Evolutionary conservation across 1,140 invertebrate genomes (phyloP), one percentile per base, ranked within the genome.

Genomic region (Solenopsis invicta): DNA sequence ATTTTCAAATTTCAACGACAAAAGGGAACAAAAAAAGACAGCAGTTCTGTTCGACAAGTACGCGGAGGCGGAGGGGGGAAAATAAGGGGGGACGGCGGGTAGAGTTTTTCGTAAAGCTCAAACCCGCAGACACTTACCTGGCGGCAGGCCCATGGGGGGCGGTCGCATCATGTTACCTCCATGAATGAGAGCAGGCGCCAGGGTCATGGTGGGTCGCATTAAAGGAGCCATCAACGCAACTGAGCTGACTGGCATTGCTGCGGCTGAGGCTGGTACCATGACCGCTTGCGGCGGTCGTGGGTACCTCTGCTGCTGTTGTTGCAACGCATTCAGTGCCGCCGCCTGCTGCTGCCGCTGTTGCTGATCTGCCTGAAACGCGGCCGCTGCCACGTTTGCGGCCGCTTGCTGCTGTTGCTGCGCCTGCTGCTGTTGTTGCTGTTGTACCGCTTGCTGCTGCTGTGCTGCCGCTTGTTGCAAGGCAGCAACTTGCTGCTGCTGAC

Each of bases 111-210:
- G 21, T 45, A 72, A n/a, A 54, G 37, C 85, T 86, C 61, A 82
- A 90, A 88, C 77, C 82, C 45, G 72, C 75, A 72, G 86, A 93
- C 92, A 97, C 96, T 96, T 96, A 97, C 97, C 97, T 96, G 97
- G 97, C 87, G 97, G 97, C 95, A 97, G 96, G 93, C 96, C 96
- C 94, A 97, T 96, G 91, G 96, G 96, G 91, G 96, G 96, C 91
- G 97, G 97, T 93, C 97, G 96, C 96, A 98, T 96, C 96, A 98
- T 97, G 96, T 97, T 97, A 93, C 96, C 96, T 93, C 96, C 96
- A 82, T 96, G 96, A 93, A 97, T 96, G 88, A 97, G 96, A 88
- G 97, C 97, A 90, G 97, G 97, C 85, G 96, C 97, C 56, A 97
- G 95, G 67, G 97, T 96, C 96, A 97, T 96, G 75, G 96, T 95